Evolutionary conservation across 2,113 vertebrate species (phyloP), one percentile per base, ranked within the genome.

Genomic region (Connochaetes taurinus): DNA sequence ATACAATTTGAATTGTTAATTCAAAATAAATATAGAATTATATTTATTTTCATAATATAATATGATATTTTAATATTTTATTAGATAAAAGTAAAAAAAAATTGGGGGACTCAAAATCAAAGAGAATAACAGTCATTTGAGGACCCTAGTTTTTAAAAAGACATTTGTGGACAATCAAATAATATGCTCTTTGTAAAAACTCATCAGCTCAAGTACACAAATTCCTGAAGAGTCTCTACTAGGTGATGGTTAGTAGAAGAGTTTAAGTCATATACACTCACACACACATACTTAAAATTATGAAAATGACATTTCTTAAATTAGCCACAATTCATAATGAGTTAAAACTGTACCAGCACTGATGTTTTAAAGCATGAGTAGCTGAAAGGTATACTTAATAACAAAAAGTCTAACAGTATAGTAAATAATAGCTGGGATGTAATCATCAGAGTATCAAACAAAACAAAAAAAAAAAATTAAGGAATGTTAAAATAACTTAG

Each of bases 11-110:
- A 90, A 90, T 1, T 71, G 3, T 95, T 78, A 95, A 62, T 9
- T 78, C 67, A 94, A 80, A 96, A n/a, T n/a, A n/a, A n/a, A n/a
- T n/a, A n/a, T 2, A 97, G 36, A 97, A 53, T 57, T 93, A 96
- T 80, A 16, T 52, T 90, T 92, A 74, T 92, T 94, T 95, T 85
- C 83, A 84, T 33, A 95, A 90, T 60, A 71, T 29, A 96, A 90
- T 47, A 76, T 12, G 58, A 13, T 58, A 67, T 84, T 85, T 55
- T 45, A 95, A 82, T 85, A 87, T 57, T 94, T 95, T 92, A 23
- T 40, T 96, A 94, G 87, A 86, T 23, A 27, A 91, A 94, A 95
- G 33, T 36, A 58, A 91, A 95, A 90, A 90, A 81, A 43, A 11
- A 47, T 29, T 55, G 58, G 11, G 40, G 14, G 50, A 8, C 92